Conservation (phyloP, 2,888 invertebrate genomes). For the Cheilosia urbana region DNA sequence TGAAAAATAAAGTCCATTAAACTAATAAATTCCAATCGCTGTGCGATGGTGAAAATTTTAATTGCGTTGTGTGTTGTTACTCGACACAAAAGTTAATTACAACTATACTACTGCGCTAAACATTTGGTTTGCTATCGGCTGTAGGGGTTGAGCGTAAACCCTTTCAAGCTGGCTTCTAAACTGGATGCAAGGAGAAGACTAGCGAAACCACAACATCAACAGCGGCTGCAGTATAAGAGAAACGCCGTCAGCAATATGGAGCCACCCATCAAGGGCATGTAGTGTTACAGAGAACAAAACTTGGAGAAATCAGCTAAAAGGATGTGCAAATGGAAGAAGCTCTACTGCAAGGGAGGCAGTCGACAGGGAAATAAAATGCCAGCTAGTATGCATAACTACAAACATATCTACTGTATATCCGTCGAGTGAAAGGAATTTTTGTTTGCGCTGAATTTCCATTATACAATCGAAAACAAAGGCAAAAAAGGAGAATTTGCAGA, state of each 20-base stretch:
- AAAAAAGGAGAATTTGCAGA: slow-evolving; percentile 5
- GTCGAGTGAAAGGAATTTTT: neutral
- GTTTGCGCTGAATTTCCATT: slow-evolving; percentile 6
- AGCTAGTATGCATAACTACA: neutral
- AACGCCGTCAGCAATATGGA: neutral
- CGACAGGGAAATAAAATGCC: neutral
- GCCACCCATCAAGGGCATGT: neutral
- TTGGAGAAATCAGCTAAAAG: neutral
- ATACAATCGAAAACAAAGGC: neutral
- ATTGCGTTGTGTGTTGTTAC: slow-evolving; percentile 70
- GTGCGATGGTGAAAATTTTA: slow-evolving; percentile 72
- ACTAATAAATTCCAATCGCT: slow-evolving; percentile 72
- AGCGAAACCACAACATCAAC: slow-evolving; percentile 33
- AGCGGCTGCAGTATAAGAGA: neutral
- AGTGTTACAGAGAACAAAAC: slow-evolving; percentile 6
- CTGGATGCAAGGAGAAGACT: neutral
- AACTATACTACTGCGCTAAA: slow-evolving; percentile 57
- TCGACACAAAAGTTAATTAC: slow-evolving; percentile 70
- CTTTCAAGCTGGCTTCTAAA: neutral
- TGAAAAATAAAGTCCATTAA: slow-evolving; percentile 49
- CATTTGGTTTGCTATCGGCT: slow-evolving; percentile 41
- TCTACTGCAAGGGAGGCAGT: too few species aligned
- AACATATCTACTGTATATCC: neutral
- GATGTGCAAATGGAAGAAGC: neutral
- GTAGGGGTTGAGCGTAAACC: slow-evolving; percentile 4